A percentile compares a stretch with the other conserved stretches of the same genome.
Evolutionary conservation across 2,797 vertebrate genomes (phyloP).

Genomic region (Emys orbicularis): DNA sequence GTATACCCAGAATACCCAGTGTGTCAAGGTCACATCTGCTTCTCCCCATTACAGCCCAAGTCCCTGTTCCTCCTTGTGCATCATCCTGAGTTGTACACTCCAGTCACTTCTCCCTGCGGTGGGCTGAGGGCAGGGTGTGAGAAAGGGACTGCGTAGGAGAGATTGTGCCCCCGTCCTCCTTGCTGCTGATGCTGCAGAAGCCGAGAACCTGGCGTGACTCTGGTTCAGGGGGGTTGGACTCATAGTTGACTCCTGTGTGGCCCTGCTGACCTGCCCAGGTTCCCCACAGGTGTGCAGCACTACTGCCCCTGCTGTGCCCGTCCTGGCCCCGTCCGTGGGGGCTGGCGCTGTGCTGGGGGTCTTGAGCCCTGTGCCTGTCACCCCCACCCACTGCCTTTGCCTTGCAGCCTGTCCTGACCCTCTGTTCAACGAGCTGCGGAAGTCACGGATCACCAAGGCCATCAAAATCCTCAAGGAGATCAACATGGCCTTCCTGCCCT

Average conservation of each 20-base stretch:
- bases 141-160: too few relatives aligned
- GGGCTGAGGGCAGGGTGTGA: not conserved
- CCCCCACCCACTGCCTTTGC: not conserved
- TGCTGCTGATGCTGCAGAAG: not conserved
- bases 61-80: not conserved
- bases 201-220: not conserved
- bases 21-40: not conserved
- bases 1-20: too few relatives aligned
- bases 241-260: not conserved
- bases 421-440: conserved; percentile 89
- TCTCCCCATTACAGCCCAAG: not conserved
- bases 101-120: not conserved
- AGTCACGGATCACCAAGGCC: conserved; percentile 85
- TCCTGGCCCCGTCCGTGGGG: not conserved
- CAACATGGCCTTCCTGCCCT: conserved; percentile 92
- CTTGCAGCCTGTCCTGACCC: conserved; percentile 88
- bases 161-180: not conserved
- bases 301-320: too few relatives aligned
- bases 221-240: not conserved
- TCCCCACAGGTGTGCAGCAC: not conserved
- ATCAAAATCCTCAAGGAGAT: conserved; percentile 94
- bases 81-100: not conserved
- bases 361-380: not conserved
- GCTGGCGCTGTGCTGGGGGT: too few relatives aligned
- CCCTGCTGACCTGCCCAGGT: not conserved